Evolutionary conservation across 2,888 invertebrate genomes (phyloP).

Genomic region (Trachelus iudaicus): DNA sequence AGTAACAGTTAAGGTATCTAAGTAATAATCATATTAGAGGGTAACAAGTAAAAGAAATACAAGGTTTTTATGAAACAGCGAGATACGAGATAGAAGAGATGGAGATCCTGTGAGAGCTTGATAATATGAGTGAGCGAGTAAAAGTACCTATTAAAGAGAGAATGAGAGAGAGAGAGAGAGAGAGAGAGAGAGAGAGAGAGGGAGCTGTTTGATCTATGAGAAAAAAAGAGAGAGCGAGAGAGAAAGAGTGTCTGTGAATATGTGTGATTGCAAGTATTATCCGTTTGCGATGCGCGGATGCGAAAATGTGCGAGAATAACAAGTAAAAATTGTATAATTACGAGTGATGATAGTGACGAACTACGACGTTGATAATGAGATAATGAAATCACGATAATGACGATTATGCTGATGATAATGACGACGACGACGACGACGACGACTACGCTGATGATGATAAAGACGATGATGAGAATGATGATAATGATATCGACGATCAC

Average conservation of each 20-base stretch:
- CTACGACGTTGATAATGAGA: not conserved
- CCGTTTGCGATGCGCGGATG: not conserved
- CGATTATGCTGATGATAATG: not conserved
- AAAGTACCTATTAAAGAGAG: constrained; percentile 14
- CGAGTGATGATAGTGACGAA: constrained; percentile 28
- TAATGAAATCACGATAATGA: constrained; percentile 2
- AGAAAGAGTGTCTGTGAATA: not conserved
- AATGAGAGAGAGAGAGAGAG: constrained; percentile 28
- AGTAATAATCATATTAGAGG: constrained; percentile 65
- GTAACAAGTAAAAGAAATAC: constrained; percentile 39
- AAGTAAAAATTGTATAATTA: constrained; percentile 17
- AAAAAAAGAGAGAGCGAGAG: constrained; percentile 11
- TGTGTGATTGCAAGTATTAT: not conserved
- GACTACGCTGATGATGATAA: constrained; percentile 16
- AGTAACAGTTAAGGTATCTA: constrained; percentile 65
- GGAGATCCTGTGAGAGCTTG: constrained; percentile 29
- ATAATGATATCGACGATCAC: constrained; percentile 28
- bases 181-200: constrained; percentile 33
- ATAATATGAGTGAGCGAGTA: constrained; percentile 11
- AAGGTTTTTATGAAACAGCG: constrained; percentile 27
- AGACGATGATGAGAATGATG: not conserved
- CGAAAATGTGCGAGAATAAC: not conserved
- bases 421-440: constrained; percentile 21
- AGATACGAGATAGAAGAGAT: constrained; percentile 36
- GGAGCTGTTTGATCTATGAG: constrained; percentile 8